Conservation (phyloP, 1,140 invertebrate species). For the Bombus breviceps region DNA sequence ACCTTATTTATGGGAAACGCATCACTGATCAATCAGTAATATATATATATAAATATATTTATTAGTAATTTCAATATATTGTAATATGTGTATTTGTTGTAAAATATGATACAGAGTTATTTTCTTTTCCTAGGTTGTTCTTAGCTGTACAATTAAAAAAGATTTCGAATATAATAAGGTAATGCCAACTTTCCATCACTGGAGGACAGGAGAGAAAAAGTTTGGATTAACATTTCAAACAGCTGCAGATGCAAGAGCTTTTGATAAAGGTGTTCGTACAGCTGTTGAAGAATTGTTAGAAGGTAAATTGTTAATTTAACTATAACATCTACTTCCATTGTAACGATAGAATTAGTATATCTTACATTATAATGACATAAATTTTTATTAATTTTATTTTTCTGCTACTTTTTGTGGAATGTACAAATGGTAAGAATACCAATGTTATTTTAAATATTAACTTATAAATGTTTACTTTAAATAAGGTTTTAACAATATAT, state of each 20-base stretch:
- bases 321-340: background rate
- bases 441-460: background rate
- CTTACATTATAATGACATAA: background rate
- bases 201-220: slow-evolving; percentile 96
- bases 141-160: slow-evolving; percentile 97
- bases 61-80: background rate
- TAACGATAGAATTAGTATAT: background rate
- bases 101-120: slow-evolving; percentile 1
- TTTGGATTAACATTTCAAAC: slow-evolving; percentile 98
- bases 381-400: slow-evolving; percentile 53
- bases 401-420: slow-evolving; percentile 68
- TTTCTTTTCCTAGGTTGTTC: slow-evolving; percentile 88
- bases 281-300: slow-evolving; percentile 95
- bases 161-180: slow-evolving; percentile 99
- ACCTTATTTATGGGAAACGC: slow-evolving; percentile 95
- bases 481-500: slow-evolving; percentile 20
- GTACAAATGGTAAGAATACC: slow-evolving; percentile 65
- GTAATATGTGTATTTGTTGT: background rate
- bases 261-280: slow-evolving; percentile 95
- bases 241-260: slow-evolving; percentile 95
- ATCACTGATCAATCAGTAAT: slow-evolving; percentile 94
- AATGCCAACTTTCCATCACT: slow-evolving; percentile 99
- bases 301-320: slow-evolving; percentile 85
- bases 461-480: slow-evolving; percentile 6
- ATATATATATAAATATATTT: background rate